Evolutionary conservation across 2,113 vertebrate genomes (phyloP).

Genomic region (Hippocampus abdominalis): DNA sequence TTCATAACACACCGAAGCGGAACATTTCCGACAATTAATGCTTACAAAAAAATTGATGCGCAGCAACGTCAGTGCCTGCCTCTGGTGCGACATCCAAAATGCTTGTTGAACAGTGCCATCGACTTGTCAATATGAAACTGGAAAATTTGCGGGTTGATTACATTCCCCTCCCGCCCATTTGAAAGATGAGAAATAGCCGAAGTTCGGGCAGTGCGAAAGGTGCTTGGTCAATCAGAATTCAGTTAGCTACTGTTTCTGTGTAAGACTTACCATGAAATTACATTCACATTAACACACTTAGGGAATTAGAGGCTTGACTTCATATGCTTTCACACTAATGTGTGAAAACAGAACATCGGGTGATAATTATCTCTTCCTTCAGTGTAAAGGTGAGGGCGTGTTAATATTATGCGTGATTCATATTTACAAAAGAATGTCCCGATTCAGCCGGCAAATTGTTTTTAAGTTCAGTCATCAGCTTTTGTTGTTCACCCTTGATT

Average conservation of each 20-base stretch:
- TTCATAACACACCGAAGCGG: background rate
- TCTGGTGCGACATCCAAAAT: background rate
- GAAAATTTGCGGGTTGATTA: background rate
- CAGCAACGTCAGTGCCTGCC: background rate
- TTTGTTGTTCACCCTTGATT: background rate
- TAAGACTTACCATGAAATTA: background rate
- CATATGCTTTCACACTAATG: conserved; percentile 52
- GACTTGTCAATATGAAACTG: background rate
- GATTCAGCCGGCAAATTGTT: background rate
- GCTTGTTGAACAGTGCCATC: background rate
- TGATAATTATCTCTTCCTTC: conserved; percentile 18
- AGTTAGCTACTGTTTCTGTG: background rate
- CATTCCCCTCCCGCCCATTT: background rate
- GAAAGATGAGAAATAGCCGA: background rate
- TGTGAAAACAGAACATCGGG: conserved; percentile 48
- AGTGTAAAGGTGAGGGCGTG: conserved; percentile 1
- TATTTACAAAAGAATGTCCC: background rate
- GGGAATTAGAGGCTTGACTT: conserved; percentile 16
- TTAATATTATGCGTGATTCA: background rate
- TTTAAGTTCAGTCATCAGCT: background rate
- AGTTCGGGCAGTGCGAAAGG: background rate
- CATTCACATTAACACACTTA: conserved; percentile 23
- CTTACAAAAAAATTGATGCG: background rate
- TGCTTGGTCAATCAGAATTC: background rate
- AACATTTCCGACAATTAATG: background rate